Base-by-base conservation (phyloP, 2,888 invertebrate species). In the Auanema sp. region DNA sequence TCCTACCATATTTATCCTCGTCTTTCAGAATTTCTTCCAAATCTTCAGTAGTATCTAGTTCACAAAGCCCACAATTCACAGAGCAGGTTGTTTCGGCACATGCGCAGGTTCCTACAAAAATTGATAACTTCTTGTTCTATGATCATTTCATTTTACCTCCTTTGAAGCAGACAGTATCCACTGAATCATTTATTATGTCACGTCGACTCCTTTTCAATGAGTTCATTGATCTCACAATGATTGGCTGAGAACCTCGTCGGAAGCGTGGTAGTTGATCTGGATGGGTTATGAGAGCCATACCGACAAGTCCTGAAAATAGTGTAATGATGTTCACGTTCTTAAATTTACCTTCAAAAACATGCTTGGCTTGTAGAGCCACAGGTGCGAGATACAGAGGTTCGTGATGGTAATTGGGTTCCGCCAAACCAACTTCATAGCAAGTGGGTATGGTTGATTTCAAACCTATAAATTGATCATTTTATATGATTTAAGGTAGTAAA, bases 21-120 rank as follows among this genome's bases (percentile, higher is more conserved):
- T 60, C 43, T 8, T 47, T 24, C 11, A 54, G 44, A 1, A 66
- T 40, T 1, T 61, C 25, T 21, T 49, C 23, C 6, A 67, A 12
- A 0, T 51, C 10, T 41, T 67, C 60, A 0, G 52, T 41, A 16
- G 24, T 57, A 58, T 72, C 71, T 5, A 42, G 1, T 40, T 50
- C 63, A 50, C 71, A 75, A 23, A 57, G 43, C 11, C 66, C 62
- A 54, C 75, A 78, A 16, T 66, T 60, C 1, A 76, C 66, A 25
- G 60, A 64, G 55, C 79, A 78, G 1, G 70, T 77, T 16, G 69
- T 72, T 56, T 80, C 80, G 1, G 80, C 78, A 60, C 80, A 80
- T 14, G 79, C 69, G 44, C 80, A 80, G 14, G 58, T 67, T 5
- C 78, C 79, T 71, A 49, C 42, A 61, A 59, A 52, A 23, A 16